Percentiles rank a stretch among this genome's conserved stretches.
phyloP scores from a whole-genome alignment of 2,113 vertebrate species.

The Prunella himalayana region DNA sequence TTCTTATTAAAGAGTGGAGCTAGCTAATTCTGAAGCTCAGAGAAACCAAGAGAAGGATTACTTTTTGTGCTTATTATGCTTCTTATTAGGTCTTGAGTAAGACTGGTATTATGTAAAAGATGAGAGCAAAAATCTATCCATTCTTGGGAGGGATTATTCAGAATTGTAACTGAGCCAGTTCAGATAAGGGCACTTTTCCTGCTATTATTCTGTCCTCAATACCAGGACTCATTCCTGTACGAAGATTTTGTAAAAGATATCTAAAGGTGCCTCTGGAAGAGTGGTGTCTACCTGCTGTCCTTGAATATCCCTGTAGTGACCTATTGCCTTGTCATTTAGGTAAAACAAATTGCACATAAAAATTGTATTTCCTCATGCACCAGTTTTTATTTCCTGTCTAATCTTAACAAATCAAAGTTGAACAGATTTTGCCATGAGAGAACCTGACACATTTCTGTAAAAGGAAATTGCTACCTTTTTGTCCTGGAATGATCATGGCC shows the following conservation, averaged over 20 bases:
- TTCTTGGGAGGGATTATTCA: not conserved
- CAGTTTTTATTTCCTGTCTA: not conserved
- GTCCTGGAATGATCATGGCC: not conserved
- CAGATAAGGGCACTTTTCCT: not conserved
- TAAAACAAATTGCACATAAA: not conserved
- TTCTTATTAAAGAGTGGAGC: not conserved
- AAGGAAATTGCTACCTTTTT: not conserved
- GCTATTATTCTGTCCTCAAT: not conserved
- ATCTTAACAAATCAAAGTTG: not conserved
- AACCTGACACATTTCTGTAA: not conserved
- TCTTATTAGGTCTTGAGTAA: not conserved
- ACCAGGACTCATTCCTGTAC: not conserved
- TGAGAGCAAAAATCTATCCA: not conserved
- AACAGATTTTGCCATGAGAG: not conserved
- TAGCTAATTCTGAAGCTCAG: not conserved
- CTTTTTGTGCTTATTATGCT: not conserved
- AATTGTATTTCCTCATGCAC: not conserved
- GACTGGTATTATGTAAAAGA: not conserved
- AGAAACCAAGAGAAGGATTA: not conserved
- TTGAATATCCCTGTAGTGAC: not conserved
- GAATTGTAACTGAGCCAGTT: not conserved
- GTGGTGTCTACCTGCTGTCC: not conserved
- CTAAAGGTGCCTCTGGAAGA: not conserved
- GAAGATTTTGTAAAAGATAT: not conserved
- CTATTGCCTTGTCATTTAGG: not conserved